A percentile compares a stretch with the other conserved stretches of the same genome.
Evolutionary conservation across 2,797 vertebrate genomes (phyloP).

Genomic region (Clamator glandarius): DNA sequence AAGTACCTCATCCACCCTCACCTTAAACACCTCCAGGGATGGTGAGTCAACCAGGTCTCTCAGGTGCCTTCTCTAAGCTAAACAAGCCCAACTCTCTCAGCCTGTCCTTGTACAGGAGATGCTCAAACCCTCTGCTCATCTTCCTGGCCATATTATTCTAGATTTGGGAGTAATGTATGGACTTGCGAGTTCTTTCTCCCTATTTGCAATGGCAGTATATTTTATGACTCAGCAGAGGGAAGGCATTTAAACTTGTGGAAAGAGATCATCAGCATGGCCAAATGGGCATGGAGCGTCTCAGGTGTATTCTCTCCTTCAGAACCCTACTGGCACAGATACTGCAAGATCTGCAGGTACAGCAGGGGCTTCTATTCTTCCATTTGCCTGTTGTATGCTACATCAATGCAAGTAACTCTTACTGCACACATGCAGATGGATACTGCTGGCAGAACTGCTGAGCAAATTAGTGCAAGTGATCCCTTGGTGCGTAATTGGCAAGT

Average conservation of each 20-base stretch:
- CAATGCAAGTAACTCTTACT: background rate
- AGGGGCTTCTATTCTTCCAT: background rate
- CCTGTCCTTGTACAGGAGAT: no score
- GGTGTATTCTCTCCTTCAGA: background rate
- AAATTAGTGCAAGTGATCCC: background rate
- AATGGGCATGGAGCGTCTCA: background rate
- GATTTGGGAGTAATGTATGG: background rate
- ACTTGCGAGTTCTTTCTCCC: background rate
- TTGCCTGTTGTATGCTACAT: background rate
- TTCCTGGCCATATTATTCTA: background rate
- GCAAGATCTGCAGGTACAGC: background rate
- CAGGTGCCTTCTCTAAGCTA: no score
- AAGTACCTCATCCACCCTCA: no score
- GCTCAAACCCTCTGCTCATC: no score
- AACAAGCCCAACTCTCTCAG: no score
- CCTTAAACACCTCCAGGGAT: no score
- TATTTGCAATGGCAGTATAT: background rate
- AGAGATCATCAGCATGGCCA: background rate
- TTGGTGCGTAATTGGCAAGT: background rate
- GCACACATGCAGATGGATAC: background rate
- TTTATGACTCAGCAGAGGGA: background rate
- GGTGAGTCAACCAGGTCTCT: no score
- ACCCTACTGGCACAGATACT: background rate
- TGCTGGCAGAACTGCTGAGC: background rate
- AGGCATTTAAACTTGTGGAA: background rate